Evolutionary conservation across 2,113 vertebrate genomes (phyloP).

Genomic region (Noturus placidus): DNA sequence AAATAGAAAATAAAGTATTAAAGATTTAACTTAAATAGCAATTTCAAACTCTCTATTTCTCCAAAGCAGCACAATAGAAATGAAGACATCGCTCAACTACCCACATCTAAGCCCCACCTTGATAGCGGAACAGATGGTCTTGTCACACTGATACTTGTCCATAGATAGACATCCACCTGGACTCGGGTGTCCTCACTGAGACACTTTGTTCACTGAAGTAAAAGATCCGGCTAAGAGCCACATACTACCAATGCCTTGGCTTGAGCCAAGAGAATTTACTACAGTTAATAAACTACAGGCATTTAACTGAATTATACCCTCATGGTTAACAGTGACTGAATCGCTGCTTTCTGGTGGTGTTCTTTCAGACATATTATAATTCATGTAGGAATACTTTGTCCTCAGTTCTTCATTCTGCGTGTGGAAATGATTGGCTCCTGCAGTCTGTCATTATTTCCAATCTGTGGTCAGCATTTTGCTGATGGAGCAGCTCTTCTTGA

Average conservation of each 20-base stretch:
- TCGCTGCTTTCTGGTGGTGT: not conserved
- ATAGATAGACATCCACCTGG: constrained; percentile 43
- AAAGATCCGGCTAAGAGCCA: constrained; percentile 15
- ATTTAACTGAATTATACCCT: not conserved
- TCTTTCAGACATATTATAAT: not conserved
- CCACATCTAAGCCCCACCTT: not conserved
- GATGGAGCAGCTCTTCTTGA: not conserved
- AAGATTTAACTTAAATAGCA: too few relatives aligned
- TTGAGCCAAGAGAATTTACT: not conserved
- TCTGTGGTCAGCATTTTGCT: constrained; percentile 35
- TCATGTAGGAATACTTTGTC: not conserved
- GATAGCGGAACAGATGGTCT: constrained; percentile 42
- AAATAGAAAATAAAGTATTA: not conserved
- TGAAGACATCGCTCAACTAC: not conserved
- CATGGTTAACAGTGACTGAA: not conserved
- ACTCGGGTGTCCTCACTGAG: constrained; percentile 33
- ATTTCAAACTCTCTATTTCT: not conserved
- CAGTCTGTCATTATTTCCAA: constrained; percentile 30
- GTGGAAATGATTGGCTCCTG: constrained; percentile 33
- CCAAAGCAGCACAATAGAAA: not conserved
- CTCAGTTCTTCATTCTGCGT: constrained; percentile 21
- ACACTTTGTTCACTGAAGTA: constrained; percentile 14
- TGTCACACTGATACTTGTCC: constrained; percentile 41
- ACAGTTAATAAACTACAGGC: not conserved
- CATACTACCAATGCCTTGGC: not conserved